A percentile compares a stretch with the other conserved stretches of the same genome.
phyloP scores from a whole-genome alignment of 1,140 invertebrate species.

The Paracyclopina nana region DNA sequence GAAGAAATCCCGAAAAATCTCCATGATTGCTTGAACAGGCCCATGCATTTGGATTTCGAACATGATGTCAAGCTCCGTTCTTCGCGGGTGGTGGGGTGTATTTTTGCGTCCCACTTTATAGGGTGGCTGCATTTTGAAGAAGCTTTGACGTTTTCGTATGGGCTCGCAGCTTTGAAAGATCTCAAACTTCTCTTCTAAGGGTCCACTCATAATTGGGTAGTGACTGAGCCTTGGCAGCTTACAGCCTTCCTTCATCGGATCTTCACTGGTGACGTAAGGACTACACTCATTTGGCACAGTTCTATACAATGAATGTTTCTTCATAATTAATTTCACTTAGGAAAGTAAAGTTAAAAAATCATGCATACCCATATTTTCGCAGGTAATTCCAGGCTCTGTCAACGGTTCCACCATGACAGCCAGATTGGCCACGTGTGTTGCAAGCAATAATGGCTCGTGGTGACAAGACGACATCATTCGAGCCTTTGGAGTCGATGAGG shows the following conservation, averaged over 20 bases:
- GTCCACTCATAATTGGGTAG: not conserved
- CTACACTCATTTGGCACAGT: conserved; percentile 30
- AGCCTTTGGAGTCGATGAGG: conserved; percentile 57
- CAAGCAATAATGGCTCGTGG: conserved; percentile 70
- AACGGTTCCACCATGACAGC: conserved; percentile 64
- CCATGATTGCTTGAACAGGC: conserved; percentile 83
- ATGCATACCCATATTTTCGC: conserved; percentile 49
- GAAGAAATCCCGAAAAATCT: conserved; percentile 74
- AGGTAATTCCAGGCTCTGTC: conserved; percentile 78
- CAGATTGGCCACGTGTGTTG: conserved; percentile 47
- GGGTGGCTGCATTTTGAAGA: conserved; percentile 59
- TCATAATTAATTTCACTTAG: conserved; percentile 9
- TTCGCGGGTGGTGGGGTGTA: conserved; percentile 16
- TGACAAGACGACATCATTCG: conserved; percentile 44
- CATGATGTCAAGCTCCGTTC: conserved; percentile 57
- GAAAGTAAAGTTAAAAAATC: not conserved
- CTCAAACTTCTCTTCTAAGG: not conserved
- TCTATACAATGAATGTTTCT: conserved; percentile 24
- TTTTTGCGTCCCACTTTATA: conserved; percentile 48
- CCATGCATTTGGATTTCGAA: conserved; percentile 70
- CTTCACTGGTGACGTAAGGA: conserved; percentile 24
- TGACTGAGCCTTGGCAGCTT: conserved; percentile 1
- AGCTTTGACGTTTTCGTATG: conserved; percentile 20
- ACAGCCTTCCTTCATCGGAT: too few relatives aligned
- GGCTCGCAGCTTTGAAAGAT: conserved; percentile 14